Conservation (phyloP, 92 coral and sea anemone species). For the Meandrina meandrites region DNA sequence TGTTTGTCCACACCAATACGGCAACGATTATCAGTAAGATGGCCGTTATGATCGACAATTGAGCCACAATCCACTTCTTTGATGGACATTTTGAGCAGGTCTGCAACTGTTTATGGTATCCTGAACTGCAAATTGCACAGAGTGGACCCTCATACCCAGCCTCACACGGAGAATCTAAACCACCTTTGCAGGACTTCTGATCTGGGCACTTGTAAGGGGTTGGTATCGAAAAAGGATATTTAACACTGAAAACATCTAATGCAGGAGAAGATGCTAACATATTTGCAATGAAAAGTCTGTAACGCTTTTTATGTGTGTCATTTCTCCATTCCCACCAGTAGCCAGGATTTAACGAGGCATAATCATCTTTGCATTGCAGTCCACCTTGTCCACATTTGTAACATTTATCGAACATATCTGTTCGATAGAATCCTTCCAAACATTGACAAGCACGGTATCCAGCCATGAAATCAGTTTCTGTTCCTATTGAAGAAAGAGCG, state of each 20-base stretch:
- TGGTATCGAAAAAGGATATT: not conserved
- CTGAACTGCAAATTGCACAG: not conserved
- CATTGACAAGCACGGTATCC: conserved; percentile 1
- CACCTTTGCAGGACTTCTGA: not conserved
- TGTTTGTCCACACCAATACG: not conserved
- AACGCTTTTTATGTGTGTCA: not conserved
- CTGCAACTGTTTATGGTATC: not conserved
- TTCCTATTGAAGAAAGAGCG: not conserved
- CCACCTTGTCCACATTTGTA: not conserved
- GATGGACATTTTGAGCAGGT: not conserved
- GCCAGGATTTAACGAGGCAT: not conserved
- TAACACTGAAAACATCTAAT: not conserved
- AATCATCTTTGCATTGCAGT: not conserved
- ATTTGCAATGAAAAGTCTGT: not conserved
- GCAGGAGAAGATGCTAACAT: not conserved
- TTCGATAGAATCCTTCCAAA: not conserved
- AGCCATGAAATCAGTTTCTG: not conserved
- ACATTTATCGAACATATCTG: not conserved
- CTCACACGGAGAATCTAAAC: not conserved
- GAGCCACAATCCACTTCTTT: not conserved
- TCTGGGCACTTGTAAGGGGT: not conserved
- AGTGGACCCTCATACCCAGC: not conserved
- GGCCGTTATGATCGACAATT: not conserved
- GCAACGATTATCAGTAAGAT: not conserved
- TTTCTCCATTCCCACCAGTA: not conserved